phyloP scores from a whole-genome alignment of 2,113 vertebrate species.

The Melanerpes formicivorus region DNA sequence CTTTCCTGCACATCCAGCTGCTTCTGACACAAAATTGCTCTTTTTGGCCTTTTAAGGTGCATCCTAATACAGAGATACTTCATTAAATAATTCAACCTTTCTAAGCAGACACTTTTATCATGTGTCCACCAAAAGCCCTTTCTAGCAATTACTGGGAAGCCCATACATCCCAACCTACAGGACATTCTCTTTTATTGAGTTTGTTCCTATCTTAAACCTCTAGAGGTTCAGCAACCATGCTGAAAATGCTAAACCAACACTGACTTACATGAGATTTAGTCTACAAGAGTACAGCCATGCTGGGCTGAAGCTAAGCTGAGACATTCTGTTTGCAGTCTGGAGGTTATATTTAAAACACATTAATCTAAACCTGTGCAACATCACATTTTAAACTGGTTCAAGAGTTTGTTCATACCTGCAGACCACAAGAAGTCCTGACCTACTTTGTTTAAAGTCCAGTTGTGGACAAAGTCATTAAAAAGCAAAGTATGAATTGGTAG shows the following conservation, averaged over 20 bases:
- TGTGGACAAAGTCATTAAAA: background rate
- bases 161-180: background rate
- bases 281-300: background rate
- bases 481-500: background rate
- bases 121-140: background rate
- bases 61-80: background rate
- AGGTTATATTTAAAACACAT: background rate
- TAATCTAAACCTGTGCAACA: background rate
- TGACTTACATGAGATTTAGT: background rate
- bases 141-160: background rate
- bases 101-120: background rate
- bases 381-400: background rate
- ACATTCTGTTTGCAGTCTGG: background rate
- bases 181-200: background rate
- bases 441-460: background rate
- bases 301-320: background rate
- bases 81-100: conserved; percentile 12
- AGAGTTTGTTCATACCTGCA: background rate
- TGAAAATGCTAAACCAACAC: background rate
- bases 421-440: background rate
- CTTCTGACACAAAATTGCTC: background rate
- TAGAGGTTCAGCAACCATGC: background rate
- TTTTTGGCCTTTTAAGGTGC: background rate
- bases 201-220: background rate
- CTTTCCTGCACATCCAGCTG: background rate